Conservation (phyloP, 2,113 vertebrate genomes). For the Ellobius talpinus region DNA sequence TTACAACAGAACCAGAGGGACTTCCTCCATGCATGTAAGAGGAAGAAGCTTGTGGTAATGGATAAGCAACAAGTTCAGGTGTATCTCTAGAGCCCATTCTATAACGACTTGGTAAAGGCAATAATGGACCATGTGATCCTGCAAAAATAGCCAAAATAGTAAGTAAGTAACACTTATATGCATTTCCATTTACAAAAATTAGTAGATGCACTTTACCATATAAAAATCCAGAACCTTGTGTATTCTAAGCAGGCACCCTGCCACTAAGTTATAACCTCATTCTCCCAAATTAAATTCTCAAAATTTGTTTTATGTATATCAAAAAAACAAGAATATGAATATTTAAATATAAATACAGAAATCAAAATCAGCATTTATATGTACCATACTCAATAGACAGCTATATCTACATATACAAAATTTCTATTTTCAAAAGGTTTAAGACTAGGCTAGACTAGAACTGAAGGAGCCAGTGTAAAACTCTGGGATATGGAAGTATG, state of each 20-base stretch:
- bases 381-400: conserved; percentile 14
- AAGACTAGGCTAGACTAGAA: not conserved
- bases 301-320: conserved; percentile 29
- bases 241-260: not conserved
- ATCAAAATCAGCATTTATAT: conserved; percentile 52
- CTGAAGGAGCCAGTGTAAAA: not conserved
- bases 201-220: not conserved
- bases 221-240: not conserved
- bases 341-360: conserved; percentile 43
- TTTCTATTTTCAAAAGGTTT: not conserved
- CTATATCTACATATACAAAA: not conserved
- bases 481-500: not conserved
- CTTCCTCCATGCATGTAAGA: conserved; percentile 93
- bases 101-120: conserved; percentile 95
- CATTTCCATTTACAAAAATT: conserved; percentile 50
- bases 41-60: conserved; percentile 94
- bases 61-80: conserved; percentile 97
- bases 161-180: not conserved
- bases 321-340: conserved; percentile 47
- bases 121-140: conserved; percentile 94
- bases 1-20: conserved; percentile 95
- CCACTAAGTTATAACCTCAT: not conserved
- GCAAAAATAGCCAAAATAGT: conserved; percentile 69
- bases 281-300: conserved; percentile 18
- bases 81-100: conserved; percentile 93